Conservation (phyloP, 2,888 invertebrate genomes). For the Cactoblastis cactorum region DNA sequence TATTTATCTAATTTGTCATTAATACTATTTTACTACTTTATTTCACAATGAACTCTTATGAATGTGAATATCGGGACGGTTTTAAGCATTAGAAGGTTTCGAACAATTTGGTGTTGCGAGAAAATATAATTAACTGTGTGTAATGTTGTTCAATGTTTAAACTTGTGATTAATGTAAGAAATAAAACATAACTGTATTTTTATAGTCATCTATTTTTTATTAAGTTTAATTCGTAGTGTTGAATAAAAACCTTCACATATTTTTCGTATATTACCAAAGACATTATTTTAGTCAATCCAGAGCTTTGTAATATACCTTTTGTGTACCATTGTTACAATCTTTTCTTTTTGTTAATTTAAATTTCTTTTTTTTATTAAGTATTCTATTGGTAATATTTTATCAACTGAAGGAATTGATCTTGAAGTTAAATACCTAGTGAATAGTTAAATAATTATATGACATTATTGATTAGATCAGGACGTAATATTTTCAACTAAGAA, state of each 20-base stretch:
- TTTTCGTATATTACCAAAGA: slow-evolving; percentile 18
- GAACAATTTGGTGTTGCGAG: background rate
- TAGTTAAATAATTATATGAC: slow-evolving; percentile 11
- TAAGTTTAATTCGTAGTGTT: background rate
- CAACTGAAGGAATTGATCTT: slow-evolving; percentile 61
- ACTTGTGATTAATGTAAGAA: background rate
- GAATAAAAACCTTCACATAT: background rate
- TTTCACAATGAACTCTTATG: no score
- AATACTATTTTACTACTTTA: no score
- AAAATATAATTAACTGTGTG: background rate
- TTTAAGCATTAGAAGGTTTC: background rate
- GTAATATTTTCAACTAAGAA: background rate
- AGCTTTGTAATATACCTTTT: background rate
- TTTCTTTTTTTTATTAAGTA: background rate
- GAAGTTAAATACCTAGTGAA: slow-evolving; percentile 29
- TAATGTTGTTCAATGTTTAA: background rate
- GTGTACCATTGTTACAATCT: slow-evolving; percentile 17
- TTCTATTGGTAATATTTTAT: slow-evolving; percentile 32
- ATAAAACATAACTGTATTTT: background rate
- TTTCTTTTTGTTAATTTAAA: background rate
- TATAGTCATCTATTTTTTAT: background rate
- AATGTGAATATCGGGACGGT: no score
- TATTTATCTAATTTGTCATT: no score
- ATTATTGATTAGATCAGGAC: slow-evolving; percentile 1
- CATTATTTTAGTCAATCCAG: slow-evolving; percentile 8